Conservation (phyloP, 2,888 invertebrate genomes). For the Clostera curtula region DNA sequence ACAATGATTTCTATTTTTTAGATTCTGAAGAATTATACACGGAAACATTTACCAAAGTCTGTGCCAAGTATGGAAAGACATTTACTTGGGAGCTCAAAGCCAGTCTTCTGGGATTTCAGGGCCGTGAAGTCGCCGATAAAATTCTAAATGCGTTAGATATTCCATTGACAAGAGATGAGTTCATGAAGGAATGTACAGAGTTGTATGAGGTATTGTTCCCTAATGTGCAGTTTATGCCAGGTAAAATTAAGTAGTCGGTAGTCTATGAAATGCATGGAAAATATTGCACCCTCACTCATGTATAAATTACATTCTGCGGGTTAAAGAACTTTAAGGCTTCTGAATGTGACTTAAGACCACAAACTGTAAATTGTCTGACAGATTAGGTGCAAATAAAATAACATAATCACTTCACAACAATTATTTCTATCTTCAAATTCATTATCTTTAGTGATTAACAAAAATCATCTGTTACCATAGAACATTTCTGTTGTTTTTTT, state of each 20-base stretch:
- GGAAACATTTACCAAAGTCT: conserved; percentile 78
- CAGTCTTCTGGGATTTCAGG: conserved; percentile 80
- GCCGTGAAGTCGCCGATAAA: conserved; percentile 75
- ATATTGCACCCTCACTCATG: too few relatives aligned
- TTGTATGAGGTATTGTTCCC: conserved; percentile 75
- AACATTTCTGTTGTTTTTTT: too few relatives aligned
- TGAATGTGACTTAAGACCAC: too few relatives aligned
- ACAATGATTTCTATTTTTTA: conserved; percentile 42
- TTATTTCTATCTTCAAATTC: too few relatives aligned
- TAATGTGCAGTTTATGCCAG: conserved; percentile 80
- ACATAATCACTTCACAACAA: too few relatives aligned
- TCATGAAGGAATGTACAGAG: conserved; percentile 69
- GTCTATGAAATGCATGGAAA: background rate
- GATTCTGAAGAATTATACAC: conserved; percentile 89
- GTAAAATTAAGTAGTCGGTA: conserved; percentile 49
- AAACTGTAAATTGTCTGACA: too few relatives aligned
- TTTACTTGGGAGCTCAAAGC: conserved; percentile 88
- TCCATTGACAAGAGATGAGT: conserved; percentile 79
- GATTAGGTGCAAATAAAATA: too few relatives aligned
- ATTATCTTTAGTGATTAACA: too few relatives aligned
- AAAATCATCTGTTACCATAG: too few relatives aligned
- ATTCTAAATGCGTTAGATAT: conserved; percentile 76
- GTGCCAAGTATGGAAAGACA: conserved; percentile 79
- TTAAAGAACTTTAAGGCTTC: too few relatives aligned
- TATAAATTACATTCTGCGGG: too few relatives aligned